phyloP scores from a whole-genome alignment of 2,113 vertebrate genomes.

The Onychostruthus taczanowskii region DNA sequence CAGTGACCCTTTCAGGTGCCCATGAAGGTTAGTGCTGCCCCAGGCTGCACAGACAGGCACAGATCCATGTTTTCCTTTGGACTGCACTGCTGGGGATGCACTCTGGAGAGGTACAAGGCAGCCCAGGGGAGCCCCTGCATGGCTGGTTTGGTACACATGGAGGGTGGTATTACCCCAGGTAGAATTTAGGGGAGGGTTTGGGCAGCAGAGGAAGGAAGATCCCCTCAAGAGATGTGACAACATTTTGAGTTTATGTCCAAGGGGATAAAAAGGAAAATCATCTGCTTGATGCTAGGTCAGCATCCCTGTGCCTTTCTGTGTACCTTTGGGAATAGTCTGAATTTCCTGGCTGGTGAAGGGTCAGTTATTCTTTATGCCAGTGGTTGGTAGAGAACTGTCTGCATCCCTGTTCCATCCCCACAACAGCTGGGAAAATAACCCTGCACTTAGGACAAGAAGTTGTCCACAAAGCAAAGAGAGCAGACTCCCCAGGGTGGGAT shows the following conservation, averaged over 20 bases:
- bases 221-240: neutral
- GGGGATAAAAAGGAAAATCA: neutral
- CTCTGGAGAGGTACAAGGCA: neutral
- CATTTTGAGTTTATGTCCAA: neutral
- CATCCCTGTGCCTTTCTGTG: neutral
- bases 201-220: neutral
- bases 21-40: fast-evolving
- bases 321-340: neutral
- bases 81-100: fast-evolving
- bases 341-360: neutral
- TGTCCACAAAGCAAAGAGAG: neutral
- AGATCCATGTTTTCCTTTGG: neutral
- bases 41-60: neutral
- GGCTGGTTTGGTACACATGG: fast-evolving
- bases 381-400: neutral
- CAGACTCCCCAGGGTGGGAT: neutral
- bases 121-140: neutral
- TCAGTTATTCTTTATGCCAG: neutral
- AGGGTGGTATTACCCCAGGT: neutral
- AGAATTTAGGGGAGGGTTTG: neutral
- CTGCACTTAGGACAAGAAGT: neutral
- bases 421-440: neutral
- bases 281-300: neutral
- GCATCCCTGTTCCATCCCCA: neutral
- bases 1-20: neutral